Conservation (phyloP, 2,797 vertebrate species). For the Enteromius thamalakanensis region DNA sequence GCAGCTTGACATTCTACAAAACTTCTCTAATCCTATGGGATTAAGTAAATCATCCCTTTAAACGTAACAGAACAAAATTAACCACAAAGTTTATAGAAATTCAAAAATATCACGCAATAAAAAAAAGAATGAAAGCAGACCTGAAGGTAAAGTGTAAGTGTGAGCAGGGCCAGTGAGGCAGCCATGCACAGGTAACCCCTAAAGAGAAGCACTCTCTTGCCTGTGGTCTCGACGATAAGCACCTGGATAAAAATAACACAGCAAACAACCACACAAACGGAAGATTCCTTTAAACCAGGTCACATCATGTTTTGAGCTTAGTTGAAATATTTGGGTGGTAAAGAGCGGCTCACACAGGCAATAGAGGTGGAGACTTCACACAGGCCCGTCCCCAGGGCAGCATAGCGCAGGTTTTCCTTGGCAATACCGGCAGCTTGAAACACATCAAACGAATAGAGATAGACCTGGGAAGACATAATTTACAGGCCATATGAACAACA, state of each 20-base stretch:
- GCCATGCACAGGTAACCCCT: conserved; percentile 70
- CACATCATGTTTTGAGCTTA: conserved; percentile 3
- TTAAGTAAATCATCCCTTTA: neutral
- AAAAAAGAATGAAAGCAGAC: conserved; percentile 16
- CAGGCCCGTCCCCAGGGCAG: conserved; percentile 76
- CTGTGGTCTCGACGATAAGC: conserved; percentile 74
- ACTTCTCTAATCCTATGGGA: neutral
- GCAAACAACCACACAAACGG: conserved; percentile 11
- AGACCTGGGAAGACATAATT: conserved; percentile 73
- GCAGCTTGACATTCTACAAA: neutral
- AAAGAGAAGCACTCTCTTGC: conserved; percentile 68
- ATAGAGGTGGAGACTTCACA: conserved; percentile 75
- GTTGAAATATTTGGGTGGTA: neutral
- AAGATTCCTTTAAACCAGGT: neutral
- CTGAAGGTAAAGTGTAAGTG: conserved; percentile 59
- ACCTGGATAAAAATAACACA: conserved; percentile 67
- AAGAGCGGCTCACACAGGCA: conserved; percentile 69
- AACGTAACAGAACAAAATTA: neutral
- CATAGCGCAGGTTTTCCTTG: conserved; percentile 70
- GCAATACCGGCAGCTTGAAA: conserved; percentile 79
- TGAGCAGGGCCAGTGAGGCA: conserved; percentile 45
- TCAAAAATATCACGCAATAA: neutral
- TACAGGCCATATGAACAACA: neutral
- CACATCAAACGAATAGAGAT: conserved; percentile 82
- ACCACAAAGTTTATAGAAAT: neutral